Base-by-base conservation (phyloP, 2,888 invertebrate genomes). In the Macropis europaea region DNA sequence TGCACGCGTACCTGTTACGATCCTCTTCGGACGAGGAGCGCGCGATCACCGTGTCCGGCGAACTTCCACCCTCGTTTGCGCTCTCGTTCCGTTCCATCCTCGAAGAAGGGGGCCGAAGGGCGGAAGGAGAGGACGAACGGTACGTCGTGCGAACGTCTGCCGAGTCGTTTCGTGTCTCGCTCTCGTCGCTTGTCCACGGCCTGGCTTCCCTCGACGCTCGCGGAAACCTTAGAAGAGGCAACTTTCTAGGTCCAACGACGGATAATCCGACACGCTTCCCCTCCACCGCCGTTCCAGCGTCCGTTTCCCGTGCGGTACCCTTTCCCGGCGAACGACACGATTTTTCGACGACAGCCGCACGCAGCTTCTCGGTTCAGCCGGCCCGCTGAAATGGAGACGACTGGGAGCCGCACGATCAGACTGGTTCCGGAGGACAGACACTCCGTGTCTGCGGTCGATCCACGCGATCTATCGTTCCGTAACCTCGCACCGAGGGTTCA, bases 21-120 rank as follows among this genome's bases (percentile, higher is more conserved):
- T 88, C 84, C 38, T 86, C 87, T 47, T 87, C 86, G 68, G 85
- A 81, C 61, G 86, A 87, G 52, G 84, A 87, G n/a, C 80, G 84
- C 13, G 81, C 84, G 69, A 87, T 83, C 70, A 85, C 79, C 47
- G 85, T 84, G 53, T 88, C 86, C 63, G 86, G 81, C 57, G 85
- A 87, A 78, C 87, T 87, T 59, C 77, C 87, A 47, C 74, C 84
- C 68, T 85, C 86, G 78, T 84, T 87, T 50, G 72, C 76, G 68
- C 80, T 83, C 59, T 86, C 85, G 68, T 74, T 79, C 45, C 79
- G 84, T 67, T 86, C 85, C 88, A 87, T 87, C 45, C 43, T 73
- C 53, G 43, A 13, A 15, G 47, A 38, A 11, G 42, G 7, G n/a
- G 36, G 30, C 19, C 26, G 45, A 50, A 32, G 22, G 11, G 9